Evolutionary conservation across 2,797 vertebrate species (phyloP).

Genomic region (Liasis olivaceus): DNA sequence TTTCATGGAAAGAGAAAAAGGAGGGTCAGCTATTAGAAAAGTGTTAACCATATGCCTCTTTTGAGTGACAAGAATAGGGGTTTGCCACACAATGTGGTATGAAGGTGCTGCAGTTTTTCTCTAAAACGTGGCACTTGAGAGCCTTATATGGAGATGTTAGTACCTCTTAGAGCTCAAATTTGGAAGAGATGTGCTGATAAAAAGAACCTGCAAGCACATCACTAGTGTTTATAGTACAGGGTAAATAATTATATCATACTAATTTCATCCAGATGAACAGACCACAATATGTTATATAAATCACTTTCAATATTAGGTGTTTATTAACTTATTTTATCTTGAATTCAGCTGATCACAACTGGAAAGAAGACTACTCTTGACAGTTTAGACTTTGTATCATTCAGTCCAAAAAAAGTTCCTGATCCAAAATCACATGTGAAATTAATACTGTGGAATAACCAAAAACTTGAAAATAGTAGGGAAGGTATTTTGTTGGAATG

Average conservation of each 20-base stretch:
- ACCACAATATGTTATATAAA: neutral
- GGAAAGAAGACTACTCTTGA: neutral
- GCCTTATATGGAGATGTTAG: neutral
- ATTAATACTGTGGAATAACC: neutral
- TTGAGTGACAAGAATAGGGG: neutral
- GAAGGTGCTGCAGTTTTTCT: too few species aligned
- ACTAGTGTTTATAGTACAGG: neutral
- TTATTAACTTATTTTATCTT: neutral
- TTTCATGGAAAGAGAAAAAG: neutral
- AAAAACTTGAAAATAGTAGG: neutral
- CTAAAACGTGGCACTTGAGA: neutral
- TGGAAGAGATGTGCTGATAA: neutral
- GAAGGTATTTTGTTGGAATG: neutral
- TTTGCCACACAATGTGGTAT: neutral
- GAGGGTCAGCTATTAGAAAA: neutral
- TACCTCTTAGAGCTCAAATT: neutral
- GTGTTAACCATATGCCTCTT: too few species aligned
- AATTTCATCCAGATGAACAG: neutral
- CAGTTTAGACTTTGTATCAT: neutral
- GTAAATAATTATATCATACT: neutral
- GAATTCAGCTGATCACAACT: neutral
- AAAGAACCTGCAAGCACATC: neutral
- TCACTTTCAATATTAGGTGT: neutral
- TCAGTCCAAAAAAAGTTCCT: neutral
- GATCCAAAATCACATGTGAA: neutral